These are phyloP conservation scores for Scaptomyza cyrtandrae DNA, from an alignment of 2,888 invertebrate species.

Conservation along the genomic window DNA sequence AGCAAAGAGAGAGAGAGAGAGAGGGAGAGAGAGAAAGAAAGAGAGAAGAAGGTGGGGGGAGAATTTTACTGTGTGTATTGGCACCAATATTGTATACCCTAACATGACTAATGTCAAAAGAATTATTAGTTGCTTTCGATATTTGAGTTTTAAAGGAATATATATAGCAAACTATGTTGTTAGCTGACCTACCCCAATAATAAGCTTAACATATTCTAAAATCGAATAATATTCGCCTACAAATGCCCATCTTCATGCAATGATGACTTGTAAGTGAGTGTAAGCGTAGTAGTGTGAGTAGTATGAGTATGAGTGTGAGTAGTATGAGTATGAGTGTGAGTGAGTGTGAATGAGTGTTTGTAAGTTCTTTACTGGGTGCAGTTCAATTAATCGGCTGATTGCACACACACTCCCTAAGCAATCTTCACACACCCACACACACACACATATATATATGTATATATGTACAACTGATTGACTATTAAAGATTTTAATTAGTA, in stretches of 20 bases:
- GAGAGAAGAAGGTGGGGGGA: no score
- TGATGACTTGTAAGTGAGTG: no score
- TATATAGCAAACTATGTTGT: no score
- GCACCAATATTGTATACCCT: constrained; percentile 26
- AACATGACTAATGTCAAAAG: not conserved
- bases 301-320: constrained; percentile 15
- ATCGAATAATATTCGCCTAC: not conserved
- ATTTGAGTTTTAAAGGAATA: no score
- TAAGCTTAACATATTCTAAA: not conserved
- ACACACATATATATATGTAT: not conserved
- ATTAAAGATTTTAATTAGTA: constrained; percentile 63
- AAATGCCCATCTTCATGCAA: not conserved
- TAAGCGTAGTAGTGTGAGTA: no score
- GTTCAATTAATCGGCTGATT: constrained; percentile 77
- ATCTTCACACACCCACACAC: constrained; percentile 41
- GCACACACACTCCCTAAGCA: constrained; percentile 58
- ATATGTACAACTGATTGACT: constrained; percentile 5
- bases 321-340: constrained; percentile 5
- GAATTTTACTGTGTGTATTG: no score
- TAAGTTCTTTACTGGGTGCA: constrained; percentile 63
- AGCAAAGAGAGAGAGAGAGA: not conserved
- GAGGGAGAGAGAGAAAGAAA: no score
- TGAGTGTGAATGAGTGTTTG: constrained; percentile 22
- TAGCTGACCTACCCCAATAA: no score
- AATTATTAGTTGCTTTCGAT: no score